Conservation (phyloP, 2,888 invertebrate genomes). For the Caenorhabditis wallacei region DNA sequence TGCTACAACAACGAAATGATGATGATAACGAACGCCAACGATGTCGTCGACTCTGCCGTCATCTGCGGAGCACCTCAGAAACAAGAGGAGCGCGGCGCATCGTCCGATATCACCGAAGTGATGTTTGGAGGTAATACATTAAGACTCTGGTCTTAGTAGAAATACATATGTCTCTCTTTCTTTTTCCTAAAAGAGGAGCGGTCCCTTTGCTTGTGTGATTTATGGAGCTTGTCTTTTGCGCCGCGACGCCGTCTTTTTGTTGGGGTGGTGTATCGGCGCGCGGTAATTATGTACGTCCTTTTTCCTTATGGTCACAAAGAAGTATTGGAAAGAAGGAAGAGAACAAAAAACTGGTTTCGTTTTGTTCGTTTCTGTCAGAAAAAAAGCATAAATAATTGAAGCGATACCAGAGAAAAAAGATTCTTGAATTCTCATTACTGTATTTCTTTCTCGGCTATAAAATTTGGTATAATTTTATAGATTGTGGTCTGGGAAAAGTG, state of each 20-base stretch:
- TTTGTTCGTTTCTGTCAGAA: constrained; percentile 12
- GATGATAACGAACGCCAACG: constrained; percentile 30
- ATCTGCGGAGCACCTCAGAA: constrained; percentile 65
- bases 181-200: constrained; percentile 6
- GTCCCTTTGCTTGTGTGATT: constrained; percentile 42
- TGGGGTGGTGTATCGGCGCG: constrained; percentile 56
- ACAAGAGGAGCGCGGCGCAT: constrained; percentile 63
- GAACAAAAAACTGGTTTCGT: constrained; percentile 46
- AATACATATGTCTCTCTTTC: constrained; percentile 16
- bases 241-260: constrained; percentile 37
- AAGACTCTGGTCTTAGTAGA: neutral
- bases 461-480: neutral
- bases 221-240: constrained; percentile 56
- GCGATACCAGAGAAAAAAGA: constrained; percentile 3
- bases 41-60: constrained; percentile 47
- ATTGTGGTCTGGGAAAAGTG: neutral
- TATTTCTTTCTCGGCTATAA: neutral
- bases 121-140: constrained; percentile 51
- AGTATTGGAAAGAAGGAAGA: constrained; percentile 24
- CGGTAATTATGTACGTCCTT: constrained; percentile 56
- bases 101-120: constrained; percentile 41
- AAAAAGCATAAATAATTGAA: constrained; percentile 43
- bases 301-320: constrained; percentile 54
- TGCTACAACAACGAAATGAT: constrained; percentile 39
- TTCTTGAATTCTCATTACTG: constrained; percentile 20